phyloP scores from a whole-genome alignment of 2,888 invertebrate species.

The Trypoxylon attenuatum region DNA sequence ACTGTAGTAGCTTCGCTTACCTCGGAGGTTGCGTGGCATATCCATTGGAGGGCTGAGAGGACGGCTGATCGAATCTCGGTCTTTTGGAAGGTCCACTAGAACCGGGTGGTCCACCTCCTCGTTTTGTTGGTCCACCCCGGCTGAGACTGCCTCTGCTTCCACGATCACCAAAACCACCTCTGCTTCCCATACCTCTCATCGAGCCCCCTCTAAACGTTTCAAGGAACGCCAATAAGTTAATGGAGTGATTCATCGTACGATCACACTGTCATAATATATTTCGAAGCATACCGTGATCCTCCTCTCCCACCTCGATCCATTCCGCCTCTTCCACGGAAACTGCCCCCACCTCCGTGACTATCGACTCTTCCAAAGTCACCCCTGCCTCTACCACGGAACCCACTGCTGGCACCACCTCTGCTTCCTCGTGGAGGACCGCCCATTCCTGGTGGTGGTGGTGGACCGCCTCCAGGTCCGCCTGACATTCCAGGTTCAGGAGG shows the following conservation, averaged over 20 bases:
- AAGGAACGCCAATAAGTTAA: not conserved
- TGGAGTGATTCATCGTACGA: not conserved
- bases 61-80: slow-evolving; percentile 73
- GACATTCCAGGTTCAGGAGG: slow-evolving; percentile 67
- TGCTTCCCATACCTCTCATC: slow-evolving; percentile 69
- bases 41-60: slow-evolving; percentile 69
- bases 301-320: slow-evolving; percentile 76
- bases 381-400: slow-evolving; percentile 66
- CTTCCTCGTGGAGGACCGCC: slow-evolving; percentile 68
- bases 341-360: slow-evolving; percentile 65
- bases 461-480: slow-evolving; percentile 64
- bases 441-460: slow-evolving; percentile 65
- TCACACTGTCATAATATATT: not conserved
- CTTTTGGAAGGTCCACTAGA: slow-evolving; percentile 78
- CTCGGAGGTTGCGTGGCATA: slow-evolving; percentile 65
- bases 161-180: slow-evolving; percentile 75
- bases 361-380: slow-evolving; percentile 73
- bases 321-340: slow-evolving; percentile 68
- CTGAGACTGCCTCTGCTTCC: slow-evolving; percentile 74
- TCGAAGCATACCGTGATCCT: slow-evolving; percentile 70
- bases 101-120: slow-evolving; percentile 76
- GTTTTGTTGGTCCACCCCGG: slow-evolving; percentile 71
- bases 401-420: slow-evolving; percentile 61
- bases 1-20: no score
- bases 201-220: slow-evolving; percentile 53